Evolutionary conservation across 2,113 vertebrate species (phyloP), one percentile per base, ranked within the genome.

Genomic region (Nothobranchius furzeri): DNA sequence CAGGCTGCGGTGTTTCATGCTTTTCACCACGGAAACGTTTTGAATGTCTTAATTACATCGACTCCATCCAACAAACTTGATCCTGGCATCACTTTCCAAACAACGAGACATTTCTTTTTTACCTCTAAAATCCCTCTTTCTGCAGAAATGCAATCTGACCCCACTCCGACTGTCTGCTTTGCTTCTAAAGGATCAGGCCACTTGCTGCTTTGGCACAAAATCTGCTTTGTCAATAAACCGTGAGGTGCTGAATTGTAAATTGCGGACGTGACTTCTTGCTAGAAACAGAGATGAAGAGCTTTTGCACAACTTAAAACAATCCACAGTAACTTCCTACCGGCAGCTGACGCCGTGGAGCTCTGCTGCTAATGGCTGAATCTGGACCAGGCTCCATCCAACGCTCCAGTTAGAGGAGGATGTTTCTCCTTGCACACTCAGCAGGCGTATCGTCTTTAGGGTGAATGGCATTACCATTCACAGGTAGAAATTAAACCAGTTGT

Each of bases 161-260:
- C 7, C 37, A 3, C 37, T 40, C 37, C 37, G 37, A 40, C 5
- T 24, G 36, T 8, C 37, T 60, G 58, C 35, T 70, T 48, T 13
- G 17, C 17, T 24, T 15, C 30, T 45, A 1, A 47, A 46, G 59
- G 37, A 15, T 15, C 46, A 68, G 57, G 43, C 15, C 13, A 37
- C 30, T 37, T 36, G 1, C 55, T 51, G 37, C 37, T 40, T 7
- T 40, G 55, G 36, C 37, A 42, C 11, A 30, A 45, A 49, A 25
- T 58, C 20, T 30, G 46, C 46, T 20, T 50, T 49, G 36, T 9
- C 4, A 45, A 56, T 68, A 40, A n/a, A 61, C 2, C 49, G 14
- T 61, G 30, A 59, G 24, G n/a, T 59, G 65, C 24, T 68, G 55
- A 51, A n/a, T 46, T 52, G 24, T 36, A 42, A 69, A 9, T 53